Base-by-base conservation (phyloP, 2,888 invertebrate species). In the Sussaba pulchella region DNA sequence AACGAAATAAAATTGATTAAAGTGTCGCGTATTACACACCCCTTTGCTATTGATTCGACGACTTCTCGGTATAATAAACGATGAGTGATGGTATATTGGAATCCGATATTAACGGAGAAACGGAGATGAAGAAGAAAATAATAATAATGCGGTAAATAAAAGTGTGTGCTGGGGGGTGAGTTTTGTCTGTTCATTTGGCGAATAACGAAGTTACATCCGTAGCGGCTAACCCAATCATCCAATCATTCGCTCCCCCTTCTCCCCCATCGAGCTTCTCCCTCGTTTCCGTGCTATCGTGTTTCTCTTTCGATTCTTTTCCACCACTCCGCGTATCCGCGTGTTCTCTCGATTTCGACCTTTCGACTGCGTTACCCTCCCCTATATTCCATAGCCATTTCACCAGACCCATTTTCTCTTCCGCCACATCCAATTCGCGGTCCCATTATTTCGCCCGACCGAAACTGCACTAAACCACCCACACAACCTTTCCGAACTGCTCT, bases 211-310 rank as follows among this genome's bases (percentile, higher is more conserved):
- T 91, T 90, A 88, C 81, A 87, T 82, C 82, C 86, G 87, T 87
- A 87, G 85, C 86, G 84, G 86, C 87, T 90, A 89, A 90, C 87
- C 87, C 86, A 89, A 89, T 90, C 88, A 89, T 86, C 89, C 89
- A 88, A 88, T 89, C 89, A 87, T 86, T 85, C 84, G 76, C 75
- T 85, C 77, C 47, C 76, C 77, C 82, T 72, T 77, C 78, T 73
- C 69, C 78, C 81, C 57, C 67, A 72, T 81, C 76, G 72, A 74
- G 63, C 79, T 75, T 63, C 64, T 47, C 50, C 69, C 71, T 78
- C 67, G 52, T 64, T 69, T 73, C 78, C 31, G 31, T 31, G 31
- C 31, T 6, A 31, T 31, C 31, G 6, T 5, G 4, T 6, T 6
- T 59, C 72, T 71, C 70, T 26, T 66, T 59, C 77, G 66, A 66